Conservation (phyloP, 2,888 invertebrate genomes). For the Melieria omissa region DNA sequence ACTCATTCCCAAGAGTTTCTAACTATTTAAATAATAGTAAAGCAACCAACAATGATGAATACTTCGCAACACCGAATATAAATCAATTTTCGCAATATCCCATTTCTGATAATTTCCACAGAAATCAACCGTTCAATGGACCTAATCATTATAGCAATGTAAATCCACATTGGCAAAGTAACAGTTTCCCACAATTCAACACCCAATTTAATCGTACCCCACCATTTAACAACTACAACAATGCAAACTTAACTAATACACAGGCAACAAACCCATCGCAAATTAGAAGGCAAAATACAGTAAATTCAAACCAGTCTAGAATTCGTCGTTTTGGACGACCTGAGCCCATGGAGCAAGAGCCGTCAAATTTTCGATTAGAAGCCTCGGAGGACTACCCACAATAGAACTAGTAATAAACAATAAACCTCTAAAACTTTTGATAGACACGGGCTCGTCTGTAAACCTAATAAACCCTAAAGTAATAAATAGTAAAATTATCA, state of each 20-base stretch:
- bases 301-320: slow-evolving; percentile 31
- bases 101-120: background rate
- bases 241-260: background rate
- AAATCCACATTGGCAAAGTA: background rate
- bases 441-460: slow-evolving; percentile 28
- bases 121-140: background rate
- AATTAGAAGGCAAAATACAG: background rate
- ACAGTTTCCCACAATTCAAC: background rate
- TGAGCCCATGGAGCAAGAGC: slow-evolving; percentile 34
- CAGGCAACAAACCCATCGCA: background rate
- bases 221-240: background rate
- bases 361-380: slow-evolving; percentile 34
- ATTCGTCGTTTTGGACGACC: slow-evolving; percentile 32
- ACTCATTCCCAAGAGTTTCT: background rate
- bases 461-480: slow-evolving; percentile 23
- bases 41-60: background rate
- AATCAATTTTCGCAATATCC: background rate
- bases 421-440: slow-evolving; percentile 22
- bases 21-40: slow-evolving; percentile 4
- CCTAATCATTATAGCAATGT: background rate
- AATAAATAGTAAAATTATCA: slow-evolving; percentile 11
- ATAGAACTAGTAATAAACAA: slow-evolving; percentile 21
- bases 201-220: background rate
- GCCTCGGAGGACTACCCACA: slow-evolving; percentile 30
- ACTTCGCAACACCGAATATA: background rate